Conservation (phyloP, 2,888 invertebrate genomes). For the Marronus borbonicus region DNA sequence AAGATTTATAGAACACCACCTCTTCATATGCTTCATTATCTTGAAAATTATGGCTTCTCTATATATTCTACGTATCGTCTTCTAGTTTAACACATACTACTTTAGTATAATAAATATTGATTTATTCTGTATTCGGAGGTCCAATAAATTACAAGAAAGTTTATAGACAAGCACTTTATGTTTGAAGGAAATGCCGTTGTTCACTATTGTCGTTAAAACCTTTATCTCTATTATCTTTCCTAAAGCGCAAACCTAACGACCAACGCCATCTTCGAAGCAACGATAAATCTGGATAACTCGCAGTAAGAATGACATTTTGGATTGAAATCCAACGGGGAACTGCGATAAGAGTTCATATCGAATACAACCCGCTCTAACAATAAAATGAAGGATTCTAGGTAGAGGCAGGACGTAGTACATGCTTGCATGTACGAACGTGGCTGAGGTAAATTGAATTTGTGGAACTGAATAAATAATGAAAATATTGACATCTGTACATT, state of each 20-base stretch:
- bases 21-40: no score
- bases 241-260: constrained; percentile 14
- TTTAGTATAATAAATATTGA: neutral
- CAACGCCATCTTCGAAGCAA: neutral
- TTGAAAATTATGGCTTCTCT: neutral
- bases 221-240: constrained; percentile 21
- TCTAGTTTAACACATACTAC: neutral
- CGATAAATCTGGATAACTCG: constrained; percentile 22
- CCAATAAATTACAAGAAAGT: constrained; percentile 4
- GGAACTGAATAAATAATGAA: constrained; percentile 17
- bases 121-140: neutral
- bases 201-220: constrained; percentile 8
- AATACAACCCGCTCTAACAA: neutral
- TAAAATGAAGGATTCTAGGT: neutral
- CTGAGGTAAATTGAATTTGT: constrained; percentile 8
- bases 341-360: constrained; percentile 19
- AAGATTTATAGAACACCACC: no score
- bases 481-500: neutral
- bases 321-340: constrained; percentile 23
- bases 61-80: neutral
- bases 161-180: neutral
- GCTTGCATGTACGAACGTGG: neutral
- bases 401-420: neutral
- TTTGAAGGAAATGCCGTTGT: neutral
- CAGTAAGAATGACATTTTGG: constrained; percentile 17